phyloP scores from a whole-genome alignment of 2,113 vertebrate genomes.

The Tychaedon coryphoeus region DNA sequence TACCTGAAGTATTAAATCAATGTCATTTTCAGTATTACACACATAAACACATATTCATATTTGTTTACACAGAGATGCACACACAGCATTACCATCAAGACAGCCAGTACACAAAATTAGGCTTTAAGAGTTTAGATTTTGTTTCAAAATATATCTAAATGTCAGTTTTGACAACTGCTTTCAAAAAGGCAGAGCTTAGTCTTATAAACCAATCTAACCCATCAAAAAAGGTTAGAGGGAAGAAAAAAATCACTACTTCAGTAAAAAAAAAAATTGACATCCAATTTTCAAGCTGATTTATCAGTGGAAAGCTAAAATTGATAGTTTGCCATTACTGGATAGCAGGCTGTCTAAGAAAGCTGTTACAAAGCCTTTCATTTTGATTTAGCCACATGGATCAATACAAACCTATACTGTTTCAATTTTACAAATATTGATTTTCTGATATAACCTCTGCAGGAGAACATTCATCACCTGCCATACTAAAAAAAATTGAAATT shows the following conservation, averaged over 20 bases:
- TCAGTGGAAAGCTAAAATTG: slow-evolving; percentile 98
- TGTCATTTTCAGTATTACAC: not conserved
- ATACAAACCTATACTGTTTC: slow-evolving; percentile 99
- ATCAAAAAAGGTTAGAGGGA: slow-evolving; percentile 86
- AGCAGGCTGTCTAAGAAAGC: slow-evolving; percentile 89
- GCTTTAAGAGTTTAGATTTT: slow-evolving; percentile 33
- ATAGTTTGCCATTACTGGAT: slow-evolving; percentile 94
- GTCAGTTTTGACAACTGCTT: slow-evolving; percentile 80
- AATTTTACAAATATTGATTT: slow-evolving; percentile 99
- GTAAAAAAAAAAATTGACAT: slow-evolving; percentile 90
- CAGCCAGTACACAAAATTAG: not conserved
- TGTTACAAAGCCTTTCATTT: slow-evolving; percentile 92
- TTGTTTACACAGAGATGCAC: not conserved
- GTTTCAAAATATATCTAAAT: slow-evolving; percentile 72
- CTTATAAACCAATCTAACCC: slow-evolving; percentile 91
- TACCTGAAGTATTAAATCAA: not conserved
- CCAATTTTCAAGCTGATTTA: slow-evolving; percentile 99
- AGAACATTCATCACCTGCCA: slow-evolving; percentile 91
- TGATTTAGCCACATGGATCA: slow-evolving; percentile 94
- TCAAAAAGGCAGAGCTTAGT: slow-evolving; percentile 83
- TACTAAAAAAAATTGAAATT: slow-evolving; percentile 76
- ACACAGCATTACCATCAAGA: not conserved
- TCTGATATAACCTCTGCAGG: slow-evolving; percentile 84
- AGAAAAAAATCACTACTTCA: slow-evolving; percentile 85
- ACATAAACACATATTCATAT: not conserved